Evolutionary conservation across 2,113 vertebrate genomes (phyloP), one percentile per base, ranked within the genome.

Genomic region (Hydropotes inermis): DNA sequence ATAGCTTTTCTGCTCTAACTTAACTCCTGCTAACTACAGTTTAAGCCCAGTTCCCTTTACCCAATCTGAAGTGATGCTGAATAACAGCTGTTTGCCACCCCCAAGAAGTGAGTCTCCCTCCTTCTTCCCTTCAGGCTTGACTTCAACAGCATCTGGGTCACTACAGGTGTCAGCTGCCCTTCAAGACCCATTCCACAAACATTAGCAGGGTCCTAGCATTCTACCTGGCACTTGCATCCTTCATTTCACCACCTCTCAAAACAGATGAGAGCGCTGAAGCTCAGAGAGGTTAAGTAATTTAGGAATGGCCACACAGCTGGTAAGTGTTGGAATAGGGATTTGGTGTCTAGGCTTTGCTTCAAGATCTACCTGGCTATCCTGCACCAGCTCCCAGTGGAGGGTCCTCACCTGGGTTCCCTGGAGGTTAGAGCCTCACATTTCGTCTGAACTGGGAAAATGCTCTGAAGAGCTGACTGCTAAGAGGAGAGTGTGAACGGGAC

Each of bases 161-260:
- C 61, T 27, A 93, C 91, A 97, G 98, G 96, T 97, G 96, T 85
- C 96, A 81, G 87, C 50, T 25, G 39, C n/a, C 43, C 58, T 96
- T 82, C 21, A 5, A 28, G 57, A 11, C 25, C 30, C 79, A 5
- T n/a, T 64, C 78, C 52, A 52, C 61, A 87, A n/a, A 39, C 76
- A 45, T 76, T 6, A n/a, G 14, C 9, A 28, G 39, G 64, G 64
- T 58, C 60, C 89, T 54, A 13, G n/a, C 45, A 2, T 23, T 25
- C 36, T 19, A 55, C 16, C 28, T 43, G 57, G 30, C 15, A 17
- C n/a, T 12, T 19, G 87, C 17, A 67, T 9, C 78, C 57, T 93
- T 95, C 47, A 28, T 94, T 79, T 93, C 94, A 33, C 7, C 4
- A 28, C 45, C 55, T 60, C 70, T 86, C 50, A 10, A 58, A 96